These are phyloP conservation scores for Elephantulus edwardii DNA, from an alignment of 2,113 vertebrate genomes.

Conservation along the genomic window DNA sequence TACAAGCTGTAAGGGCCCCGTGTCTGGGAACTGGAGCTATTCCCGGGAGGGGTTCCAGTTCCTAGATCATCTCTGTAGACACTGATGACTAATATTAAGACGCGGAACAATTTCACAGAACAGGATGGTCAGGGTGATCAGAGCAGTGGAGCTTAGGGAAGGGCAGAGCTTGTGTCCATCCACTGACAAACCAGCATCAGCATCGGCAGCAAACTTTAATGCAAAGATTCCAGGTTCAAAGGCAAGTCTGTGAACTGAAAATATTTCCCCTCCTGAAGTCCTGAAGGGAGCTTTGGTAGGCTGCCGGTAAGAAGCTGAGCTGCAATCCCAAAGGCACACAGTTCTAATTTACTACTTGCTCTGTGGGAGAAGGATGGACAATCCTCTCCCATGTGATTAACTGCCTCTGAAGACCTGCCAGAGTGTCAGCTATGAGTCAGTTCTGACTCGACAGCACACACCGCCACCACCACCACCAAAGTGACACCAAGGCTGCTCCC, in stretches of 20 bases:
- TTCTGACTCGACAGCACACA: too few species aligned
- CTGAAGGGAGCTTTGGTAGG: too few species aligned
- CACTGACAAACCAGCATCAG: slow-evolving; percentile 10
- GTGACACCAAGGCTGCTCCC: neutral
- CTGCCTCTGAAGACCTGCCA: too few species aligned
- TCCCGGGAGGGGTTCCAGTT: neutral
- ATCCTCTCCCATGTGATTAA: too few species aligned
- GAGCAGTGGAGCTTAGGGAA: neutral
- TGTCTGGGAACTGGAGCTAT: neutral
- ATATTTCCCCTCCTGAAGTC: neutral
- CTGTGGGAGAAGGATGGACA: too few species aligned
- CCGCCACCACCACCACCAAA: too few species aligned
- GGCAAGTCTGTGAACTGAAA: slow-evolving; percentile 38
- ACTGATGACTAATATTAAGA: neutral
- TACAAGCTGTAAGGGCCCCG: neutral
- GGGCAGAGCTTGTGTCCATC: neutral
- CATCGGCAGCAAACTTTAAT: slow-evolving; percentile 23
- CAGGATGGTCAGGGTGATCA: neutral
- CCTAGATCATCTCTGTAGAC: neutral
- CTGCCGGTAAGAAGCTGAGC: too few species aligned
- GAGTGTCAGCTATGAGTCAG: too few species aligned
- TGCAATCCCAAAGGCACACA: too few species aligned
- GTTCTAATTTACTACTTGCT: too few species aligned
- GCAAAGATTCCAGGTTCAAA: neutral
- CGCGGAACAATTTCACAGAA: neutral